A percentile compares a stretch with the other conserved stretches of the same genome.
These are phyloP conservation scores for Malurus splendens DNA, from an alignment of 2,797 vertebrate genomes.

Conservation along the genomic window DNA sequence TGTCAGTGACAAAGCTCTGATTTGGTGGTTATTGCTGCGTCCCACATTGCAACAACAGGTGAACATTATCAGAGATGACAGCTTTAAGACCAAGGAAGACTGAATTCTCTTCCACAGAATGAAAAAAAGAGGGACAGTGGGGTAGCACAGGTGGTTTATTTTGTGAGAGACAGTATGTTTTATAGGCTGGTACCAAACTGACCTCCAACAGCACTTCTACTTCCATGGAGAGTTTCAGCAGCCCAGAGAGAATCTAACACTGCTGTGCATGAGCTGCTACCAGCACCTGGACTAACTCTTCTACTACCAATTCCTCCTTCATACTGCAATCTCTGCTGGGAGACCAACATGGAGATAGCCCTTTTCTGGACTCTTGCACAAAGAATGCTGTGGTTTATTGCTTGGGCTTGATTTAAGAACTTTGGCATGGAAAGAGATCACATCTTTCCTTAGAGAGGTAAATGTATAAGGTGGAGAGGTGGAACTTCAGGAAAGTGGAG, in stretches of 20 bases:
- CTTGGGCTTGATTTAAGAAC: not conserved
- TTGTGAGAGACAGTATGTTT: not conserved
- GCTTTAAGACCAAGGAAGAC: not conserved
- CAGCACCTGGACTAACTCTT: not conserved
- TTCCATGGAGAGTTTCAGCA: not conserved
- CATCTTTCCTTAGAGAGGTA: not conserved
- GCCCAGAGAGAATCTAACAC: not conserved
- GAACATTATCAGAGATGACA: not conserved
- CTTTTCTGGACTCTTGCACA: not conserved
- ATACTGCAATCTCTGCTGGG: not conserved
- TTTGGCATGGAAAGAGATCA: not conserved
- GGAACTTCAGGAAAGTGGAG: not conserved
- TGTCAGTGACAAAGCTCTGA: not conserved
- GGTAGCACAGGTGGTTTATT: not conserved
- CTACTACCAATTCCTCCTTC: not conserved
- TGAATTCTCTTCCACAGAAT: not conserved
- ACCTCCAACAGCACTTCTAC: not conserved
- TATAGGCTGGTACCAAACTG: fast-evolving
- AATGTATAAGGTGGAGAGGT: not conserved
- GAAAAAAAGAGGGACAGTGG: not conserved
- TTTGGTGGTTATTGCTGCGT: not conserved
- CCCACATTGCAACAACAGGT: not conserved
- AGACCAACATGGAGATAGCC: not conserved
- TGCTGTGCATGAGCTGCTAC: not conserved
- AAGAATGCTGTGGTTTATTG: not conserved